Base-by-base conservation (phyloP, 2,888 invertebrate genomes). In the Ceratothoa steindachneri region DNA sequence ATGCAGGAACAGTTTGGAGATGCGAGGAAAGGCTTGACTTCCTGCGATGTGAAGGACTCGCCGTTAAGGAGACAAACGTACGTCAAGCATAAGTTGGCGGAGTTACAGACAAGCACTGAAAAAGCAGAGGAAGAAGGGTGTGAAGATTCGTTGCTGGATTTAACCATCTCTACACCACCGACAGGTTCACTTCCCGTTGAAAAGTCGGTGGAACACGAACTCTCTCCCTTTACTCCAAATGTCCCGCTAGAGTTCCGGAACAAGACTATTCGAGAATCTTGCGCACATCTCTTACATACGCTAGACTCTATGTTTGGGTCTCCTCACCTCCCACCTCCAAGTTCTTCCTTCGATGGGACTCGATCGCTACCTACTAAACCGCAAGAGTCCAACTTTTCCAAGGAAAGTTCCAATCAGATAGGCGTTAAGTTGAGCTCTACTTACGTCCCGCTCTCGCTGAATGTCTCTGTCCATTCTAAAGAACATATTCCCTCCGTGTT, bases 21-120 rank as follows among this genome's bases (percentile, higher is more conserved):
- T 15, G 7, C 41, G 41, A 41, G 41, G 41, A 41, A 41, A 41
- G 41, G 41, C 29, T 55, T 73, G 29, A 70, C 71, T 28, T 31
- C 24, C 3, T 74, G 77, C 55, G 30, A 60, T 67, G 71, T 72
- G 9, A n/a, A 12, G 29, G 70, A 70, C 1, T 77, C 76, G 5
- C 76, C 76, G 29, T 15, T 72, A 28, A 72, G 74, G 24, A 66
- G 77, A 24, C 67, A 74, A 28, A 77, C 77, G 3, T 77, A 67
- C 52, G 70, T 77, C 41, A 74, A 71, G 60, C 51, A 71, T 9
- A 29, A 71, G 22, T n/a, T 22, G 29, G 51, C 51, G 24, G 0
- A 12, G 4, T 29, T 69, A 24, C 5, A 66, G 5, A 60, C 60
- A 22, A 9, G n/a, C 9, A 5, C 5, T 60, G 5, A 9, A 66